phyloP scores from a whole-genome alignment of 2,888 invertebrate species.

The Calameuta idolon region DNA sequence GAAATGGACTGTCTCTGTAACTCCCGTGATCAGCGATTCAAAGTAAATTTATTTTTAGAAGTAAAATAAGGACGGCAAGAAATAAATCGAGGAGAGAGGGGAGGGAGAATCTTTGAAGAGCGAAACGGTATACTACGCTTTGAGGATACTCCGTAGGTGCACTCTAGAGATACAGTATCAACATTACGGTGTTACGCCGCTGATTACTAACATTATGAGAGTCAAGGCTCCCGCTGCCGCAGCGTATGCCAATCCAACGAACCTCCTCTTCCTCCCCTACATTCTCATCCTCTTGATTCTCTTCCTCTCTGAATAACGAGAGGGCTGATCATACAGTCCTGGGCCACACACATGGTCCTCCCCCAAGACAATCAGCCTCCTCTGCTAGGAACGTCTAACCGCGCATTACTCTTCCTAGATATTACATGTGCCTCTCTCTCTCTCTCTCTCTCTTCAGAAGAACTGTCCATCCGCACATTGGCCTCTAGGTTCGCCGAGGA shows the following conservation, averaged over 20 bases:
- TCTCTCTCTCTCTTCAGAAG: background rate
- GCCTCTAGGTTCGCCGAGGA: background rate
- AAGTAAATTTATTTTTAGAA: background rate
- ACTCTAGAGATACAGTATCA: slow-evolving; percentile 1
- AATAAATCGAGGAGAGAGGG: too few species aligned
- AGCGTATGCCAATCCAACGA: background rate
- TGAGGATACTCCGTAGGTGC: background rate
- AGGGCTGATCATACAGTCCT: background rate
- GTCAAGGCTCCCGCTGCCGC: slow-evolving; percentile 1
- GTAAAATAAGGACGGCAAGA: background rate
- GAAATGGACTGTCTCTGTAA: background rate
- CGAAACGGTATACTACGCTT: background rate
- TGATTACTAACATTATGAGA: slow-evolving; percentile 7
- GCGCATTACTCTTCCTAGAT: slow-evolving; percentile 2
- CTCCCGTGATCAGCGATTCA: background rate
- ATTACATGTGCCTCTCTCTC: background rate
- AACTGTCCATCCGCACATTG: background rate
- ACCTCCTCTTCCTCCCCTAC: background rate
- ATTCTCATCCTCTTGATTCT: background rate
- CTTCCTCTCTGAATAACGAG: background rate
- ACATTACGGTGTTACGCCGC: slow-evolving; percentile 5
- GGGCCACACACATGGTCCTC: background rate
- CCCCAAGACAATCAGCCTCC: background rate
- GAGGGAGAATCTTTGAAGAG: background rate
- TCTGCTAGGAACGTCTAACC: background rate